Evolutionary conservation across 2,888 invertebrate genomes (phyloP), one percentile per base, ranked within the genome.

Genomic region (Mesorhabditis belari): DNA sequence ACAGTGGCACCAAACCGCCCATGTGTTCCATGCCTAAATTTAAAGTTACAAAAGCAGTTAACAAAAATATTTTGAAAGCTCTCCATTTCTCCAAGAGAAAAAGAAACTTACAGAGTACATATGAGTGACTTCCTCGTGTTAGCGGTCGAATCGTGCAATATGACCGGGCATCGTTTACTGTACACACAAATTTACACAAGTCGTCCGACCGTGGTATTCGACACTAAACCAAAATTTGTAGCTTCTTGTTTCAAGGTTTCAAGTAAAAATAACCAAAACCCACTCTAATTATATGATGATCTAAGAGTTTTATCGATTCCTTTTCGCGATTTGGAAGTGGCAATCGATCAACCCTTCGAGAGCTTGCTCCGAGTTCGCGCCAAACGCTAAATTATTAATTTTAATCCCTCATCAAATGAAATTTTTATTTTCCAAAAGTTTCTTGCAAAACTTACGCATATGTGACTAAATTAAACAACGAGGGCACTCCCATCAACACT

Each of bases 1-100:
- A 86, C 59, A 98, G 85, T 0, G 98, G 96, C 69, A 98, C 92
- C 55, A 96, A 85, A 1, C 96, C 96, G 3, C 96, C 96, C 60
- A 77, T 86, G 83, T 94, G 94, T 82, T 96, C 95, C 74, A 95
- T 85, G 82, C 44, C 44, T 35, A 35, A 35, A 35, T 17, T 35
- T 1, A n/a, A 35, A 35, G 12, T 35, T 35, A 17, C 44, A 35
- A 35, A 35, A 35, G 12, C 44, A 17, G 12, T 9, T 17, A 35
- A 35, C 9, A 17, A 17, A 9, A 2, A 12, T 1, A 35, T 35
- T n/a, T n/a, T n/a, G n/a, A n/a, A n/a, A n/a, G n/a, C n/a, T 35
- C 44, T n/a, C 35, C 35, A 6, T 17, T n/a, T 35, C 2, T 17
- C 44, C 12, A 9, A 9, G 44, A n/a, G 44, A 35, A 17, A 9